Evolutionary conservation across 2,113 vertebrate genomes (phyloP), one percentile per base, ranked within the genome.

Genomic region (Mastomys natalensis): DNA sequence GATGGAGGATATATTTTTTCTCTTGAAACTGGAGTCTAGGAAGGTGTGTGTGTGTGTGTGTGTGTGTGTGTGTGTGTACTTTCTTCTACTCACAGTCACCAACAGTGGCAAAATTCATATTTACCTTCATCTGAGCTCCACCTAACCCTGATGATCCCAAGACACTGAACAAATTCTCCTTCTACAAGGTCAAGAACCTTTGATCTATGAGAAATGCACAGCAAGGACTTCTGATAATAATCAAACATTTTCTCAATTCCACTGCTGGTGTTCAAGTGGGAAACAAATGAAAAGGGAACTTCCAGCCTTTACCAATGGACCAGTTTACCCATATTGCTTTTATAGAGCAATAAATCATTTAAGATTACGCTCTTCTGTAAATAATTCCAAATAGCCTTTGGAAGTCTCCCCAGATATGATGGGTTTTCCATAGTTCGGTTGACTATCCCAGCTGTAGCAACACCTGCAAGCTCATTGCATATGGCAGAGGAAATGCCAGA

Each of bases 291-390:
- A 87, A 74, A 92, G 3, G 6, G 12, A 22, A 29, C 53, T 43
- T 77, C 37, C 17, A 70, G 29, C 26, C 58, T 92, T 85, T 45
- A 13, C 16, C 5, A 55, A 80, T 78, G 62, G 31, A 58, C 17
- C 7, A 4, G 74, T 40, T 74, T 87, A 37, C 15, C 37, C 80
- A 37, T 72, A 24, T 26, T 73, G n/a, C 26, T 88, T 70, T 74
- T n/a, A 16, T 68, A 89, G 22, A 89, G 22, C 17, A 88, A 64
- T 17, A 78, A 62, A 74, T 73, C 53, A 78, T 60, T 94, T 43
- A 72, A 43, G 53, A 81, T 43, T 58, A 95, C 92, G 24, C 2
- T 26, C 37, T 53, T 68, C 1, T n/a, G 51, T 85, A 93, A 96
- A 31, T 55, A 72, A 70, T 60, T 90, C 84, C 68, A 64, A 85